Base-by-base conservation (phyloP, 1,140 invertebrate species). In the Drosophila mayri region DNA sequence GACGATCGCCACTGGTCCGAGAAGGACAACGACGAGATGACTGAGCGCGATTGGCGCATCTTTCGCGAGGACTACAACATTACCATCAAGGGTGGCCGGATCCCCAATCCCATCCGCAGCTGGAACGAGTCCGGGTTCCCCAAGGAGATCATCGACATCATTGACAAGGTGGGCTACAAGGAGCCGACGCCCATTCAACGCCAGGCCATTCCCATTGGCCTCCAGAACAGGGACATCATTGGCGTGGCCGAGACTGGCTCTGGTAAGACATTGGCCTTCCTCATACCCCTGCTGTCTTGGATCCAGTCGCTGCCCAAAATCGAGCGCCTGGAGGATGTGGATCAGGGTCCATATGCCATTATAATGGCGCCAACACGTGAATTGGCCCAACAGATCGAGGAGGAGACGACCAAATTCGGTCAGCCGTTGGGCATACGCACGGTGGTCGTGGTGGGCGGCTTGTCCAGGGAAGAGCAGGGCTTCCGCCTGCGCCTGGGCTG, bases 61-160 rank as follows among this genome's bases (percentile, higher is more conserved):
- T 99, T 99, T 91, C 95, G 99, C 72, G 99, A 99, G 94, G 99
- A 99, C 94, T 99, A 99, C 92, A 99, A 99, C 91, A 99, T 99
- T 49, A 97, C 98, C 6, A 98, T 99, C 50, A 99, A 99, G 93
- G 99, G 98, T 68, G 99, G 99, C 0, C 96, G 95, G 88, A 99
- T 99, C 90, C 99, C 99, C 6, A 98, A 99, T 94, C 99, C 99
- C 2, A 96, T 99, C 49, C 94, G 99, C 16, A 96, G 94, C 38
- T 99, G 99, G 99, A 96, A 96, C 75, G 99, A 99, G 94, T 97
- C 97, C 12, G 95, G 95, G n/a, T 96, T 99, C 77, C 97, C 97
- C 28, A 95, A 95, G 82, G 98, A 99, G 93, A 96, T 99, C 71
- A 94, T 98, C 82, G 98, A 99, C 44, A 98, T 99, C 52, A 98